These are phyloP conservation scores for Alloplasta piceator DNA, from an alignment of 2,888 invertebrate genomes.

Conservation along the genomic window DNA sequence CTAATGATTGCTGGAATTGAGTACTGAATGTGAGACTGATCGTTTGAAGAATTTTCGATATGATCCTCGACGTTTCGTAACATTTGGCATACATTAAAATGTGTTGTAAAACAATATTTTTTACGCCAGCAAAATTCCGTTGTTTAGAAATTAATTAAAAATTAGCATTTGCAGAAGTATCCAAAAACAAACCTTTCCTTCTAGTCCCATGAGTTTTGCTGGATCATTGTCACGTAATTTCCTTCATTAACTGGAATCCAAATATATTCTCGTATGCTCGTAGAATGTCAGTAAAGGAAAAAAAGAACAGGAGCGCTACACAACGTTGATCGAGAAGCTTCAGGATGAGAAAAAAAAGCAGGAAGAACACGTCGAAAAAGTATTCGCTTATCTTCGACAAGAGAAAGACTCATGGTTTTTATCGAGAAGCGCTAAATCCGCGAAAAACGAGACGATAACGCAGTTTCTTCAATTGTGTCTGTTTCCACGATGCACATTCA, in stretches of 20 bases:
- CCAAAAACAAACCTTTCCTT: no score
- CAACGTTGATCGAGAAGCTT: conserved; percentile 94
- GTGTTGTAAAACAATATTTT: no score
- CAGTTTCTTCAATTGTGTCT: conserved; percentile 98
- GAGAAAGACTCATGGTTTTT: conserved; percentile 95
- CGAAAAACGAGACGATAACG: conserved; percentile 98
- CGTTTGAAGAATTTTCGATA: no score
- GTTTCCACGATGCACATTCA: conserved; percentile 98
- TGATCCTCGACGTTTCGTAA: no score
- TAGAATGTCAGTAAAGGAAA: conserved; percentile 92
- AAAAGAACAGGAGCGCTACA: conserved; percentile 96
- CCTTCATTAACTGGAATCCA: not conserved
- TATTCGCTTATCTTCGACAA: conserved; percentile 87
- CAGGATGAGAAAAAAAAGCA: conserved; percentile 97
- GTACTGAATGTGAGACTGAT: no score
- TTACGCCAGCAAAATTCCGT: no score
- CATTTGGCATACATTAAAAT: no score
- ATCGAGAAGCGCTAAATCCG: conserved; percentile 92
- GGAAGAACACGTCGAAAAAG: conserved; percentile 96
- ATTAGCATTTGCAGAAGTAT: no score
- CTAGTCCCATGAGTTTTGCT: no score
- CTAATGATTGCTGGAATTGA: no score
- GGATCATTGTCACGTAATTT: no score
- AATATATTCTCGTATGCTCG: not conserved
- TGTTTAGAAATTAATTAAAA: no score